Evolutionary conservation across 1,140 invertebrate genomes (phyloP).

Genomic region (Zaprionus capensis): DNA sequence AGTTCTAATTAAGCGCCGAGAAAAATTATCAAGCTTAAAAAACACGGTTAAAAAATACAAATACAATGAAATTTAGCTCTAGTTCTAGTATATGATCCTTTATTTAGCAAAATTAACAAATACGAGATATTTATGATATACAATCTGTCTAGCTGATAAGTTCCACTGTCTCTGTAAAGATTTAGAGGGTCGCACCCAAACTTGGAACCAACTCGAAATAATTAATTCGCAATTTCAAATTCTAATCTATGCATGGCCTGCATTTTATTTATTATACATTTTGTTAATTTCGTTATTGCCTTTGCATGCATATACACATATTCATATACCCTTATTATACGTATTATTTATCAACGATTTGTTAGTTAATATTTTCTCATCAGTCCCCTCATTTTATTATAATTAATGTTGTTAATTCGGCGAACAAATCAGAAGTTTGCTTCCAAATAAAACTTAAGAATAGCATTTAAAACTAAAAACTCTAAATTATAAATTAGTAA

Average conservation of each 20-base stretch:
- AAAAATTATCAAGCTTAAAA: constrained; percentile 50
- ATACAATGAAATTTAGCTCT: constrained; percentile 54
- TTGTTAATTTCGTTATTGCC: constrained; percentile 16
- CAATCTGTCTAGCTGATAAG: constrained; percentile 22
- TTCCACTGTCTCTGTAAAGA: constrained; percentile 17
- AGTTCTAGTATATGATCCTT: constrained; percentile 48
- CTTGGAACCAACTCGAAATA: constrained; percentile 45
- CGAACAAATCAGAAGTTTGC: constrained; percentile 43
- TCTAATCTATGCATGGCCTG: background rate
- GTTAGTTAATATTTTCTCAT: constrained; percentile 24
- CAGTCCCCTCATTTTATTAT: constrained; percentile 9
- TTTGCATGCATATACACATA: constrained; percentile 16
- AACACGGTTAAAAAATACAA: constrained; percentile 43
- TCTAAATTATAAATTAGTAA: constrained; percentile 37
- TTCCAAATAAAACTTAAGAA: constrained; percentile 37
- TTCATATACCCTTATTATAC: constrained; percentile 2
- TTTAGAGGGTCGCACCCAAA: constrained; percentile 87
- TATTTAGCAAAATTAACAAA: constrained; percentile 60
- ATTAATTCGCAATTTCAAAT: constrained; percentile 1
- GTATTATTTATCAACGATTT: constrained; percentile 40
- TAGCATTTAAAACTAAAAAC: constrained; percentile 48
- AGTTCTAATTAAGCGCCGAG: constrained; percentile 33
- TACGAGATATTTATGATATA: constrained; percentile 30
- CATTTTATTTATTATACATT: constrained; percentile 32
- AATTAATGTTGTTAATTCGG: constrained; percentile 44